A percentile compares a stretch with the other conserved stretches of the same genome.
Evolutionary conservation across 2,797 vertebrate genomes (phyloP).

Genomic region (Oophaga sylvatica): DNA sequence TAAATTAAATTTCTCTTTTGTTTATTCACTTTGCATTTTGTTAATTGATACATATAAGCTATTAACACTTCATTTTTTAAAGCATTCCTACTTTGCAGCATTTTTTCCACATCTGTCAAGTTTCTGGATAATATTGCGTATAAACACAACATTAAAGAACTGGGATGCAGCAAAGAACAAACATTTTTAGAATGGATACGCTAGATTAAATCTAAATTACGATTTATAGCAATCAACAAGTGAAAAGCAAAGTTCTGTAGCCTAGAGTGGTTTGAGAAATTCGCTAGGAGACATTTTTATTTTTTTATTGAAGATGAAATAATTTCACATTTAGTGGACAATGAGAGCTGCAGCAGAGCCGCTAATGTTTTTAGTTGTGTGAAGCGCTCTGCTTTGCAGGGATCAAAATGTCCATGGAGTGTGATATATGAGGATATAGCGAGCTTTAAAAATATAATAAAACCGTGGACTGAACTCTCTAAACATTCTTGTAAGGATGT

Average conservation of each 20-base stretch:
- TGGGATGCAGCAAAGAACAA: no score
- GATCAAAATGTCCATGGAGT: conserved; percentile 40
- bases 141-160: no score
- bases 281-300: conserved; percentile 3
- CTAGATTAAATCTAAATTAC: no score
- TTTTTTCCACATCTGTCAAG: no score
- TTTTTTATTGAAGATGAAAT: conserved; percentile 39
- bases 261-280: background rate
- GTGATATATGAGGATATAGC: conserved; percentile 49
- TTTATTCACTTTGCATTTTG: no score
- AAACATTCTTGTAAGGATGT: conserved; percentile 25
- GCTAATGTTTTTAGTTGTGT: conserved; percentile 38
- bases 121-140: no score
- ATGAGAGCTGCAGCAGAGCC: conserved; percentile 27
- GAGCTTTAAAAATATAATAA: conserved; percentile 52
- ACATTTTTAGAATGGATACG: no score
- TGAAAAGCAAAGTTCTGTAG: background rate
- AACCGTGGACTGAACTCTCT: conserved; percentile 33
- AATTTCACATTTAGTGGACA: conserved; percentile 28
- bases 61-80: no score
- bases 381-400: conserved; percentile 34
- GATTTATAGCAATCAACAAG: no score
- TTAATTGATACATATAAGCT: no score
- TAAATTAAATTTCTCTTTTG: no score
- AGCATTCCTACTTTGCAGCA: no score